Evolutionary conservation across 2,797 vertebrate genomes (phyloP).

Genomic region (Callimico goeldii): DNA sequence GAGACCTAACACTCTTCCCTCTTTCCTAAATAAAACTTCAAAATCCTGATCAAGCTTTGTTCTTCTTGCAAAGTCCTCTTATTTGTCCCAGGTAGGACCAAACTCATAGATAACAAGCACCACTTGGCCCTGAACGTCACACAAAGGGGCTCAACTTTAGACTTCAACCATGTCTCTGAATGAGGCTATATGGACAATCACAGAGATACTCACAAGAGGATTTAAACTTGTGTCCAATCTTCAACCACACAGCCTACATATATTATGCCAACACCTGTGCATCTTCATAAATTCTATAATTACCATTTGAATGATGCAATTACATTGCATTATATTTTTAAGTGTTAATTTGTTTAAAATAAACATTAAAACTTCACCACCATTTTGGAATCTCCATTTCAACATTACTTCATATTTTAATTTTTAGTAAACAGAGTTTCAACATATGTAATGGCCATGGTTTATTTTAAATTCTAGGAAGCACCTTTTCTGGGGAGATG

Average conservation of each 20-base stretch:
- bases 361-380: neutral
- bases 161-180: neutral
- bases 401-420: neutral
- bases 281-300: neutral
- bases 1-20: neutral
- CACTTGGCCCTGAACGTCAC: neutral
- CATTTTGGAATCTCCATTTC: neutral
- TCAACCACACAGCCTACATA: neutral
- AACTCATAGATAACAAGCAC: neutral
- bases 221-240: neutral
- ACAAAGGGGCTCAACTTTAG: neutral
- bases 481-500: neutral
- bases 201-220: neutral
- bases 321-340: neutral
- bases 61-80: neutral
- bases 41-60: neutral
- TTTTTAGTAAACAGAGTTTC: neutral
- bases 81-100: neutral
- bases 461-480: conserved; percentile 3
- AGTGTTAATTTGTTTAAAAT: conserved; percentile 35
- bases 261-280: neutral
- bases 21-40: neutral
- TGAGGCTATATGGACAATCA: neutral
- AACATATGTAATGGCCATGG: neutral
- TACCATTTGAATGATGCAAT: neutral